These are phyloP conservation scores for Vanessa cardui DNA, from an alignment of 2,888 invertebrate species.

Conservation along the genomic window DNA sequence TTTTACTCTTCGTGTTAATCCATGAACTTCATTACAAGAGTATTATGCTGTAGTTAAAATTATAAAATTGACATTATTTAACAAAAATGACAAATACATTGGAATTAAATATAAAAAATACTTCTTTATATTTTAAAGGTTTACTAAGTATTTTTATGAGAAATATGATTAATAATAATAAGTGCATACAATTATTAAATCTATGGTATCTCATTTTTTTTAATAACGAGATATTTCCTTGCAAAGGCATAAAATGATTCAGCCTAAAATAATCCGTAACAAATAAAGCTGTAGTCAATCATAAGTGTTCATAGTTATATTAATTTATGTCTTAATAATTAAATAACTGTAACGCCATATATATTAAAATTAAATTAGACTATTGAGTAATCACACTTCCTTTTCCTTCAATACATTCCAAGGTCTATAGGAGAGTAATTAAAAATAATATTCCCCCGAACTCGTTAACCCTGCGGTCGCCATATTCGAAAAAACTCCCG, in stretches of 20 bases:
- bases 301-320: neutral
- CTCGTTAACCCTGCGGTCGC: slow-evolving; percentile 48
- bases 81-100: too few relatives aligned
- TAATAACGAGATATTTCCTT: too few relatives aligned
- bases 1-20: slow-evolving; percentile 16
- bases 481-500: slow-evolving; percentile 40
- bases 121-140: too few relatives aligned
- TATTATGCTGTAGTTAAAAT: neutral
- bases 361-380: slow-evolving; percentile 23
- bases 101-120: too few relatives aligned
- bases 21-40: slow-evolving; percentile 4
- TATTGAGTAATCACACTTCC: slow-evolving; percentile 35
- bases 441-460: slow-evolving; percentile 44
- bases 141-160: too few relatives aligned
- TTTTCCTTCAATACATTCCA: slow-evolving; percentile 40
- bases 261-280: too few relatives aligned
- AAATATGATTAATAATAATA: too few relatives aligned
- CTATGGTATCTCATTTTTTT: too few relatives aligned
- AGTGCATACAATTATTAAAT: too few relatives aligned
- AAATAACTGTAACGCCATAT: slow-evolving; percentile 8
- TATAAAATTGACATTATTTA: neutral
- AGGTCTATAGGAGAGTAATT: slow-evolving; percentile 40
- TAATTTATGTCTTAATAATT: neutral
- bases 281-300: too few relatives aligned
- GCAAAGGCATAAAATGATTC: too few relatives aligned